A percentile compares a stretch with the other conserved stretches of the same genome.
These are phyloP conservation scores for Chauna torquata DNA, from an alignment of 2,113 vertebrate species.

Conservation along the genomic window DNA sequence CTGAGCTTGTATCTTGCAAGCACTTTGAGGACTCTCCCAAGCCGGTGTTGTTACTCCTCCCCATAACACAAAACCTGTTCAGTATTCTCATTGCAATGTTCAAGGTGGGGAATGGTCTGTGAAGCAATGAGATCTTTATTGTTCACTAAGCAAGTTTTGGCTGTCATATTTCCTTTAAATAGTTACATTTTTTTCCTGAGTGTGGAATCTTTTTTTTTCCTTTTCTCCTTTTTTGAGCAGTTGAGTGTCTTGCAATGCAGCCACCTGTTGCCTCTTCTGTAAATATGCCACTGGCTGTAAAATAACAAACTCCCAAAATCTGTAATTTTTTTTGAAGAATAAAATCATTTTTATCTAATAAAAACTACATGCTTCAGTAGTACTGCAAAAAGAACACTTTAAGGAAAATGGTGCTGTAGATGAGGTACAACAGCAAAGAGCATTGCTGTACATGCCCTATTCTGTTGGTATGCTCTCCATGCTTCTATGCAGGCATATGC, in stretches of 20 bases:
- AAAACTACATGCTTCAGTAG: not conserved
- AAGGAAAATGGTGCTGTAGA: not conserved
- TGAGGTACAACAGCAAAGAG: not conserved
- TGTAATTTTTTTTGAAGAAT: not conserved
- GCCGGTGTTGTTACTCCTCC: not conserved
- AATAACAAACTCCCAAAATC: not conserved
- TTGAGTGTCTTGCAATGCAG: not conserved
- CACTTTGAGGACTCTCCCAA: not conserved
- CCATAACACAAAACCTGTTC: not conserved
- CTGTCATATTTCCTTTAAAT: not conserved
- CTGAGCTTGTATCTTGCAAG: not conserved
- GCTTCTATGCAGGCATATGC: constrained; percentile 9
- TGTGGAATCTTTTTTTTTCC: not conserved
- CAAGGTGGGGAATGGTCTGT: not conserved
- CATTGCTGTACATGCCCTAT: not conserved
- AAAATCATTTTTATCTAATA: not conserved
- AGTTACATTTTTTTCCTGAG: not conserved
- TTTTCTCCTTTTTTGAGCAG: not conserved
- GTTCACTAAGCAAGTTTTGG: not conserved
- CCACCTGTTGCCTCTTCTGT: not conserved
- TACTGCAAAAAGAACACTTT: not conserved
- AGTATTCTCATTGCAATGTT: not conserved
- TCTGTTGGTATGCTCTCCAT: not conserved
- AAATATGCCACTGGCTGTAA: not conserved
- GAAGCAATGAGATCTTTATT: not conserved